A percentile compares a stretch with the other conserved stretches of the same genome.
Evolutionary conservation across 2,797 vertebrate species (phyloP).

Genomic region (Adelosebastes latens): DNA sequence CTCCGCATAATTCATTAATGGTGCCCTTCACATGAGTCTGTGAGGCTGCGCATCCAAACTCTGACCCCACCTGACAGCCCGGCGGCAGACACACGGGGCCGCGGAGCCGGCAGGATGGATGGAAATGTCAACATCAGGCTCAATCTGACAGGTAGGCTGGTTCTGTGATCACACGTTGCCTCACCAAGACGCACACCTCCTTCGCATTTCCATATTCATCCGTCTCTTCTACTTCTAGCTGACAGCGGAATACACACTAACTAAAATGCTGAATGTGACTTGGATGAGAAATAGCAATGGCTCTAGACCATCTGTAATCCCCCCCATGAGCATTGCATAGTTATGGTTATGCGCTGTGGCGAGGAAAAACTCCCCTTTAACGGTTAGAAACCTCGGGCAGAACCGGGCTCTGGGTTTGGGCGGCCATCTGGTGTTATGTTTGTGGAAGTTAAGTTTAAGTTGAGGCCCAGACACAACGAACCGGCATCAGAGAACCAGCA

Average conservation of each 20-base stretch:
- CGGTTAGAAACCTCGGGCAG: too few species aligned
- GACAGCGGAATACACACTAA: conserved; percentile 50
- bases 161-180: conserved; percentile 19
- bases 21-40: conserved; percentile 58
- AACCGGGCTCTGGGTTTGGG: too few species aligned
- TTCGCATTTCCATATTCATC: conserved; percentile 56
- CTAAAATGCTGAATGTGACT: conserved; percentile 6
- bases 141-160: conserved; percentile 53
- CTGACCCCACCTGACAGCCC: conserved; percentile 48
- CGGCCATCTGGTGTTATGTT: background rate
- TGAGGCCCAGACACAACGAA: too few species aligned
- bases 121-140: conserved; percentile 63
- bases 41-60: conserved; percentile 44
- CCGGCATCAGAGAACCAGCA: too few species aligned
- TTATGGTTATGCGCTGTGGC: too few species aligned
- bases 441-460: background rate
- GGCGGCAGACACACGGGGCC: conserved; percentile 9
- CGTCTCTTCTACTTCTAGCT: conserved; percentile 27
- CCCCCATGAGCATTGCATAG: too few species aligned
- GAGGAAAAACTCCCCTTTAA: too few species aligned
- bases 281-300: conserved; percentile 9
- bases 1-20: conserved; percentile 63
- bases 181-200: background rate
- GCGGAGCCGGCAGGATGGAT: conserved; percentile 17
- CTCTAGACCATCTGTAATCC: background rate